A percentile compares a stretch with the other conserved stretches of the same genome.
phyloP scores from a whole-genome alignment of 2,113 vertebrate genomes.

The Hydrolagus affinis region DNA sequence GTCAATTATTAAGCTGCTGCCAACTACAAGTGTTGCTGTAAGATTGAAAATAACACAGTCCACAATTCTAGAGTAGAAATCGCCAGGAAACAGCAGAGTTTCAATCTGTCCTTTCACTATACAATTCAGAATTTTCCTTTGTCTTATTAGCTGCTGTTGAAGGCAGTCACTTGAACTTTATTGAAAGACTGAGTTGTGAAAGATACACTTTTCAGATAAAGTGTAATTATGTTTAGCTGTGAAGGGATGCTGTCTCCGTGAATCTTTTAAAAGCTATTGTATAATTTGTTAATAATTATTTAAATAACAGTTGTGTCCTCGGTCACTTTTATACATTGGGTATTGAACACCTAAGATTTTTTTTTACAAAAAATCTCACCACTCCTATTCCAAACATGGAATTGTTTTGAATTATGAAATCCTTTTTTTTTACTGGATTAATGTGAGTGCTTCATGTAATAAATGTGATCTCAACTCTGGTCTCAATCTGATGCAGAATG shows the following conservation, averaged over 20 bases:
- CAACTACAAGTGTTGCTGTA: no score
- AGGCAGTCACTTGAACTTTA: background rate
- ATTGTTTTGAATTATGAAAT: slow-evolving; percentile 14
- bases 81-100: no score
- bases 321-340: background rate
- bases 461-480: background rate
- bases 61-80: no score
- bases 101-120: no score
- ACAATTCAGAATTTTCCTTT: no score
- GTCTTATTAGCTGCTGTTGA: no score
- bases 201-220: background rate
- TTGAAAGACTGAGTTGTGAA: background rate
- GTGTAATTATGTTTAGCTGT: slow-evolving; percentile 1
- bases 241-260: background rate
- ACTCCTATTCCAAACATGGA: slow-evolving; percentile 15
- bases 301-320: background rate
- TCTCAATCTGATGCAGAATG: background rate
- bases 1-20: no score
- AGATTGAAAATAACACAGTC: no score
- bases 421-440: slow-evolving; percentile 29
- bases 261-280: background rate
- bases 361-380: background rate
- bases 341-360: background rate
- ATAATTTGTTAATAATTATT: background rate
- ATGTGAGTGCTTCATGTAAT: slow-evolving; percentile 30